Evolutionary conservation across 2,113 vertebrate species (phyloP), one percentile per base, ranked within the genome.

Genomic region (Murina feae): DNA sequence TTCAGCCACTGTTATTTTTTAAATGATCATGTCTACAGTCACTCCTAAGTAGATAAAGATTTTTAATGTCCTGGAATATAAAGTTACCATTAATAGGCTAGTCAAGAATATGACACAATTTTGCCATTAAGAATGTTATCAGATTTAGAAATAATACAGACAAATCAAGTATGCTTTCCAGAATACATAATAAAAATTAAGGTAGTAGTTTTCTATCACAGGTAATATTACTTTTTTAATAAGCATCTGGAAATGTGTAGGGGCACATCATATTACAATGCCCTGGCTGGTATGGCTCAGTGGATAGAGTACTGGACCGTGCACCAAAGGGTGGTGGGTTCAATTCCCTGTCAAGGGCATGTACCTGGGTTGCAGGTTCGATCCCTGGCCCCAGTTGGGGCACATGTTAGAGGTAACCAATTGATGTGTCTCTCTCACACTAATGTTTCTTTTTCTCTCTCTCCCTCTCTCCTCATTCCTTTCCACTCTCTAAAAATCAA

Each of bases 121-220:
- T 81, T 89, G 30, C 42, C 25, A 93, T 74, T n/a, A 94, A 65
- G 35, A 75, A 72, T 35, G 58, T 63, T 30, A 76, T 81, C 21
- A 94, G 65, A 89, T 39, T 89, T 82, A 78, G 66, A 44, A 93
- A 83, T 94, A 93, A 95, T 30, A 81, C 4, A 93, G 65, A 90
- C 4, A 68, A 93, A 74, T 71, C 20, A 90, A 85, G 66, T 60
- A 76, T 60, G n/a, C 44, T 84, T 95, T 87, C 42, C 16, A 92
- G 37, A 95, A 95, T 3, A 93, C 44, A 72, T n/a, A 25, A 63
- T 30, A 88, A 91, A 16, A 92, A 92, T 80, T 68, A 95, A 90
- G 21, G 72, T 23, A 78, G 30, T 7, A 86, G 72, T 74, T 96
- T 35, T 79, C 55, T 80, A 75, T 80, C 37, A 71, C 1, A 95